Evolutionary conservation across 2,797 vertebrate species (phyloP).

Genomic region (Bradypus variegatus): DNA sequence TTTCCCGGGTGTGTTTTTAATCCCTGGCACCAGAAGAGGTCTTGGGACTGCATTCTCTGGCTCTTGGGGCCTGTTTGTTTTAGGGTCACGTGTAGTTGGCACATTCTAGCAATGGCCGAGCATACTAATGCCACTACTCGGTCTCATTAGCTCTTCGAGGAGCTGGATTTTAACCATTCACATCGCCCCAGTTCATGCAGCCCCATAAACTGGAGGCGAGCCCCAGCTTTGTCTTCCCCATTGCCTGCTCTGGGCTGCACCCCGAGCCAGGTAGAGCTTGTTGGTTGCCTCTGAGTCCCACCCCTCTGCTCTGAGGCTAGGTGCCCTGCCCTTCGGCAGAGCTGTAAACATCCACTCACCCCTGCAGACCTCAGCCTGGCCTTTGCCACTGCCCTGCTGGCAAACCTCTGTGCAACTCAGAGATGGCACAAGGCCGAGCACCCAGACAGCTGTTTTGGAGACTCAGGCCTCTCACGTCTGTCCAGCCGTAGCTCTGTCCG

Average conservation of each 20-base stretch:
- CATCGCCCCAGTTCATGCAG: background rate
- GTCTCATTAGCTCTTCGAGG: constrained; percentile 41
- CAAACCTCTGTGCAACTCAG: constrained; percentile 50
- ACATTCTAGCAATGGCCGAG: constrained; percentile 7
- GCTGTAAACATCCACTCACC: constrained; percentile 53
- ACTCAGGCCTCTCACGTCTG: rapidly evolving
- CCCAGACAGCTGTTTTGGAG: background rate
- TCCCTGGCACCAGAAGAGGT: constrained; percentile 36
- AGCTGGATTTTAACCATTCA: constrained; percentile 41
- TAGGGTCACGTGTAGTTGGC: constrained; percentile 39
- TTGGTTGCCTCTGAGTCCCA: constrained; percentile 21
- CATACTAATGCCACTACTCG: constrained; percentile 50
- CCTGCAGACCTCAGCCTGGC: constrained; percentile 46
- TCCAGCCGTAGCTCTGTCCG: background rate
- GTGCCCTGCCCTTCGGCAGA: constrained; percentile 54
- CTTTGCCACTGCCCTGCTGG: constrained; percentile 61
- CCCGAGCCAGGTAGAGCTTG: background rate
- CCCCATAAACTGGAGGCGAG: too few species aligned
- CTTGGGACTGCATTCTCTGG: constrained; percentile 50
- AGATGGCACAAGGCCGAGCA: background rate
- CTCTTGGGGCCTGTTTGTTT: constrained; percentile 45
- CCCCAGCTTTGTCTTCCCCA: background rate
- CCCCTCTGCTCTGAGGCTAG: constrained; percentile 36
- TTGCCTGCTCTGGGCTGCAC: background rate
- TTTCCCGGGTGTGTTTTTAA: constrained; percentile 38